These are phyloP conservation scores for Hoplodrina ambigua DNA, from an alignment of 2,888 invertebrate species.

Conservation along the genomic window DNA sequence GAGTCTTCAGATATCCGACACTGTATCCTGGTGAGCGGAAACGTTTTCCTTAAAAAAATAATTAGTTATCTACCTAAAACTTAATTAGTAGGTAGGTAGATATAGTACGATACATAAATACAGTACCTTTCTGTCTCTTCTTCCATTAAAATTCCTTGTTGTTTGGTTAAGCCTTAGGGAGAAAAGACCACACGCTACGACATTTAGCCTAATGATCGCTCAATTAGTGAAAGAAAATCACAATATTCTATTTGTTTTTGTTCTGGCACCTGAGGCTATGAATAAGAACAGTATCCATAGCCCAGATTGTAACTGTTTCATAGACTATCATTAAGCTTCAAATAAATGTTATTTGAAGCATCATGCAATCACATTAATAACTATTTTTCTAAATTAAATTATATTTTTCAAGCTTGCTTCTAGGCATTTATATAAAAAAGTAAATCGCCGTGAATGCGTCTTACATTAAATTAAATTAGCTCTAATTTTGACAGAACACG, in stretches of 20 bases:
- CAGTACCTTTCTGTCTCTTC: background rate
- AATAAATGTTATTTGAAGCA: conserved; percentile 66
- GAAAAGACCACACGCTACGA: background rate
- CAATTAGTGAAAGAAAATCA: conserved; percentile 17
- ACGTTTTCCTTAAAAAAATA: too few relatives aligned
- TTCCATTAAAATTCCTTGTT: background rate
- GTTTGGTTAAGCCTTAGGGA: background rate
- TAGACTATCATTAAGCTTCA: conserved; percentile 72
- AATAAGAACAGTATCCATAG: conserved; percentile 53
- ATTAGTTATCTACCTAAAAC: too few relatives aligned
- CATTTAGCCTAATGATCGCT: background rate
- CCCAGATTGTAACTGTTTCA: conserved; percentile 45
- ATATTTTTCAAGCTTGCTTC: conserved; percentile 23
- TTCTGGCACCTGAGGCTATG: conserved; percentile 60
- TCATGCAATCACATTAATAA: conserved; percentile 53
- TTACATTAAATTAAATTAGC: conserved; percentile 41
- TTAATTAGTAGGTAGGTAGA: too few relatives aligned
- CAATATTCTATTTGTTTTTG: conserved; percentile 22
- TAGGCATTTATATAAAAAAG: conserved; percentile 29
- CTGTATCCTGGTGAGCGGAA: too few relatives aligned
- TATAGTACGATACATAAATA: background rate
- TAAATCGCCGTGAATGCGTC: conserved; percentile 28
- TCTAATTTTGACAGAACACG: conserved; percentile 28
- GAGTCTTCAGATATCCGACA: too few relatives aligned
- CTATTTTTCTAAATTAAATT: conserved; percentile 37